Evolutionary conservation across 2,888 invertebrate species (phyloP), one percentile per base, ranked within the genome.

Genomic region (Phalera bucephala): DNA sequence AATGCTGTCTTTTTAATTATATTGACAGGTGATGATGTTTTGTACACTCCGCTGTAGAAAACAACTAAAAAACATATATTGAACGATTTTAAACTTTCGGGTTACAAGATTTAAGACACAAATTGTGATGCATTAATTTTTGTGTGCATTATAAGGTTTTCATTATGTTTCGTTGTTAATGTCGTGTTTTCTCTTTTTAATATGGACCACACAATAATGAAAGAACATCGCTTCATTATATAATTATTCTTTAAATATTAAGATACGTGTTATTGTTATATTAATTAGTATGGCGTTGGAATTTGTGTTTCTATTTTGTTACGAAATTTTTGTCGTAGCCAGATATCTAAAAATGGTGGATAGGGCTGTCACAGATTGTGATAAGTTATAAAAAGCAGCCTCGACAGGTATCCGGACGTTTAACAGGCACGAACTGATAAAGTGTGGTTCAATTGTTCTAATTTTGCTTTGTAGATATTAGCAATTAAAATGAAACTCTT

Each of bases 1-100:
- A 71, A 68, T 59, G 69, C 62, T 61, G 64, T 63, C 59, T 67
- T 72, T 73, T 74, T 77, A 80, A 80, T 81, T 80, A 81, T 69
- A 77, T 73, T 78, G 82, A 82, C 80, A 75, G 72, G 67, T 61
- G 72, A 68, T 74, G 74, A 72, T 51, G 56, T 61, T 54, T 51
- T 46, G 47, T 52, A 50, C 40, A 41, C 39, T 40, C 39, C 14
- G 28, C 5, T 38, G 25, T 28, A 48, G 12, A 50, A 42, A 31
- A 23, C 6, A 2, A 33, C 3, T 9, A 4, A 25, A 2, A 19
- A 1, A 2, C 1, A 11, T 3, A 1, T 1, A 2, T 14, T 8
- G 12, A 7, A 6, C 29, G 0, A 51, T 1, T 29, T 32, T n/a
- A 7, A 27, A 42, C 45, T 35, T 40, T 42, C 3, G 3, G 5